Percentiles rank a stretch among this genome's conserved stretches.
Conservation (phyloP, 1,140 invertebrate species). For the Drosophila erecta region DNA sequence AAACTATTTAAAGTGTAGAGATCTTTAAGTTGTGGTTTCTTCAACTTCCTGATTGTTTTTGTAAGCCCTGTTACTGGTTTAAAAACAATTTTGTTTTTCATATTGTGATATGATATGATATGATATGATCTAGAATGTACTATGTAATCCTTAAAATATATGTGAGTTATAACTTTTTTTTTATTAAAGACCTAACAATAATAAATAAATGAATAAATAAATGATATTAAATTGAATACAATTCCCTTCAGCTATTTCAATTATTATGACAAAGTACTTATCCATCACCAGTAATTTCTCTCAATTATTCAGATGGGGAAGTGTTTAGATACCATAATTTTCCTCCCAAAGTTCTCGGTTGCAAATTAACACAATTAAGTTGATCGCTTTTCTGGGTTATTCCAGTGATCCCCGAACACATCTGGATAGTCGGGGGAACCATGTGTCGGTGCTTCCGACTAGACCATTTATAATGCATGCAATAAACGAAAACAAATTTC, state of each 20-base stretch:
- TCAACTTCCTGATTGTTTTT: not conserved
- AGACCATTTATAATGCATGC: conserved; percentile 76
- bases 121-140: no score
- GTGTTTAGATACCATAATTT: conserved; percentile 18
- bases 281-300: conserved; percentile 26
- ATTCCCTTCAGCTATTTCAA: conserved; percentile 3
- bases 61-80: not conserved
- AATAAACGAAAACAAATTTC: conserved; percentile 71
- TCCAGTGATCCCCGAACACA: conserved; percentile 34
- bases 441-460: conserved; percentile 44
- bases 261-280: conserved; percentile 33
- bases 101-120: no score
- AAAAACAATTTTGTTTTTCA: not conserved
- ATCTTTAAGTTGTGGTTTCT: not conserved
- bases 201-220: no score
- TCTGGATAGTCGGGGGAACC: not conserved
- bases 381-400: conserved; percentile 41
- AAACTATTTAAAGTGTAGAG: not conserved
- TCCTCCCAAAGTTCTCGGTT: conserved; percentile 27
- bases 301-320: conserved; percentile 32
- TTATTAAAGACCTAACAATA: not conserved
- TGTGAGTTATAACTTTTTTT: not conserved
- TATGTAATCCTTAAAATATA: not conserved
- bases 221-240: not conserved
- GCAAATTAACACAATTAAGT: conserved; percentile 48